phyloP scores from a whole-genome alignment of 2,797 vertebrate species.

The Platyrinchus mystaceus region DNA sequence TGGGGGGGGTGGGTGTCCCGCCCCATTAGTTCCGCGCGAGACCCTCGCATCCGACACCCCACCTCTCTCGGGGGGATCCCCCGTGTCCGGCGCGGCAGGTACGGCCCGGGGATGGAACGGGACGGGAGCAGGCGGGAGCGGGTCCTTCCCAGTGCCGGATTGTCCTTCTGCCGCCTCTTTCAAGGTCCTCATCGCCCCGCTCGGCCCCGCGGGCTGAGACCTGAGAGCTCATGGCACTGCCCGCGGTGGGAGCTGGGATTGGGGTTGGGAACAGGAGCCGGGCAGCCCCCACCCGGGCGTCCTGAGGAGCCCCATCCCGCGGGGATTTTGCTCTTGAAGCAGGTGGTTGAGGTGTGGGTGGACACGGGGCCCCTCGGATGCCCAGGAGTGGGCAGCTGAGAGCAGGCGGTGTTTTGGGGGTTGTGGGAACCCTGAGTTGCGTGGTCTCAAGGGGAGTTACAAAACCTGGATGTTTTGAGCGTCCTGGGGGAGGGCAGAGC shows the following conservation, averaged over 20 bases:
- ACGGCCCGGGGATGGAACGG: background rate
- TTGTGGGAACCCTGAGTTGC: background rate
- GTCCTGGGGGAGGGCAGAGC: background rate
- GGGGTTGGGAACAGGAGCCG: background rate
- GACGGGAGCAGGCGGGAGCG: background rate
- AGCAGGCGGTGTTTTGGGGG: rapidly evolving
- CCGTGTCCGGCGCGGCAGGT: background rate
- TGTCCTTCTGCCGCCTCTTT: rapidly evolving
- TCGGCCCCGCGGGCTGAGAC: background rate
- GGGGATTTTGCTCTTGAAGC: background rate
- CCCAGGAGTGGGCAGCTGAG: rapidly evolving
- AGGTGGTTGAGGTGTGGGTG: background rate
- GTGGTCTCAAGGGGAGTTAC: background rate
- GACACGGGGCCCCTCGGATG: background rate
- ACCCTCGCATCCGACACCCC: rapidly evolving
- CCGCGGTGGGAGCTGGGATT: rapidly evolving
- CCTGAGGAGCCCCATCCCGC: background rate
- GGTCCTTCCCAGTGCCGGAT: background rate
- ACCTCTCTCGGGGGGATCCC: background rate
- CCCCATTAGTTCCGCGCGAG: background rate
- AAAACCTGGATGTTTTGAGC: background rate
- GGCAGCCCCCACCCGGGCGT: no score
- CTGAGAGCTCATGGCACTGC: background rate
- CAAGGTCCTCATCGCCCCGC: background rate
- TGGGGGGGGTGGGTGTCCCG: background rate